These are phyloP conservation scores for Cheilosia variabilis DNA, from an alignment of 2,888 invertebrate species.

Conservation along the genomic window DNA sequence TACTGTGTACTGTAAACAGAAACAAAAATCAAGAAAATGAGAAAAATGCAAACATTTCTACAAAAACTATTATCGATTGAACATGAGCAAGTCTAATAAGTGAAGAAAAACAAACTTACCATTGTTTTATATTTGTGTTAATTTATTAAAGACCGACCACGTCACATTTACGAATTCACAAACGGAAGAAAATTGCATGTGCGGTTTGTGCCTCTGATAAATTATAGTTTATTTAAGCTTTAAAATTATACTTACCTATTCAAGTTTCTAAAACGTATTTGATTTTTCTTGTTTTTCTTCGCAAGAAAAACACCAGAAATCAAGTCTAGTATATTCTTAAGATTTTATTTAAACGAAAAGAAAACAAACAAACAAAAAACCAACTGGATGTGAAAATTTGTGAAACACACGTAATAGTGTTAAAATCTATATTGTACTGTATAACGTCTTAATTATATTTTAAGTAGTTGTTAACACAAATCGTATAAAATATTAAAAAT, in stretches of 20 bases:
- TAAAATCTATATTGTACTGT: constrained; percentile 65
- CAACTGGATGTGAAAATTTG: constrained; percentile 54
- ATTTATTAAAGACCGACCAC: not conserved
- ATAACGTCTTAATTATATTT: constrained; percentile 71
- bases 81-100: not conserved
- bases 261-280: constrained; percentile 24
- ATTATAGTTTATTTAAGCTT: constrained; percentile 1
- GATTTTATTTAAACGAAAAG: constrained; percentile 38
- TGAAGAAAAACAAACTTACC: too few species aligned
- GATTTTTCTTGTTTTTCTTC: constrained; percentile 1
- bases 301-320: constrained; percentile 9
- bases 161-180: not conserved
- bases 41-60: constrained; percentile 4
- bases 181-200: not conserved
- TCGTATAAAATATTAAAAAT: constrained; percentile 60
- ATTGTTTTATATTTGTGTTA: constrained; percentile 6
- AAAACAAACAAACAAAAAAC: constrained; percentile 12
- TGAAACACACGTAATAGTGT: constrained; percentile 32
- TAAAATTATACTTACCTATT: constrained; percentile 2
- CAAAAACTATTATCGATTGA: constrained; percentile 22
- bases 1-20: constrained; percentile 28
- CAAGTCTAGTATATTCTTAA: constrained; percentile 41
- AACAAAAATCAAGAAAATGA: constrained; percentile 16
- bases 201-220: constrained; percentile 22
- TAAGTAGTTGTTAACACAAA: constrained; percentile 71